Evolutionary conservation across 2,113 vertebrate species (phyloP), one percentile per base, ranked within the genome.

Genomic region (Ammodytes marinus): DNA sequence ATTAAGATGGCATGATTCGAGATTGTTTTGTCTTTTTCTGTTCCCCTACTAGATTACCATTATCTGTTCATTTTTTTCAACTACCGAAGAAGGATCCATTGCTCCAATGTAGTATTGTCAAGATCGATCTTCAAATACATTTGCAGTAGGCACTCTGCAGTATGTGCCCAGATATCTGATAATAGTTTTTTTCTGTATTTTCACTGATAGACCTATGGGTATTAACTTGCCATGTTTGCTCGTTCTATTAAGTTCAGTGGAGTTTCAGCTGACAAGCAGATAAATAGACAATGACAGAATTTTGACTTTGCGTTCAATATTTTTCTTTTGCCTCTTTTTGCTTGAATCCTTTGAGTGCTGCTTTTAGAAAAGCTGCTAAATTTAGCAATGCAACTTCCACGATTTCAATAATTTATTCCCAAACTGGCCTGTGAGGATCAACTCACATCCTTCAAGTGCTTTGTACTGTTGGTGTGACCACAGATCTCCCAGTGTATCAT

Each of bases 321-420:
- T 83, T 84, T 64, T 71, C 80, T 78, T 71, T 72, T 66, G 27
- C 27, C 50, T 69, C 40, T 5, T 54, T 63, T 55, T 61, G 49
- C 79, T 85, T 8, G 19, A 85, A 74, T 88, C 78, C 69, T 85
- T 85, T 86, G 77, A 88, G 79, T 69, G 71, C 80, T 86, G 67
- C 75, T 92, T 89, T 90, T 81, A 90, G 85, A 82, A 74, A 74
- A 61, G 67, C 59, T 60, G 88, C 90, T 92, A 94, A 81, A 91
- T 92, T 89, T 93, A 91, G 89, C n/a, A 60, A 52, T 69, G 86
- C 91, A 89, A 85, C 80, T 71, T 77, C 75, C 83, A 70, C 52
- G 57, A 86, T 89, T 90, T 92, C 70, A 91, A 91, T 89, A 69
- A 92, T 92, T 88, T 87, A 89, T 91, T 87, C 74, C 61, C 49